A percentile compares a stretch with the other conserved stretches of the same genome.
Conservation (phyloP, 2,888 invertebrate genomes). For the Anthophora plumipes region DNA sequence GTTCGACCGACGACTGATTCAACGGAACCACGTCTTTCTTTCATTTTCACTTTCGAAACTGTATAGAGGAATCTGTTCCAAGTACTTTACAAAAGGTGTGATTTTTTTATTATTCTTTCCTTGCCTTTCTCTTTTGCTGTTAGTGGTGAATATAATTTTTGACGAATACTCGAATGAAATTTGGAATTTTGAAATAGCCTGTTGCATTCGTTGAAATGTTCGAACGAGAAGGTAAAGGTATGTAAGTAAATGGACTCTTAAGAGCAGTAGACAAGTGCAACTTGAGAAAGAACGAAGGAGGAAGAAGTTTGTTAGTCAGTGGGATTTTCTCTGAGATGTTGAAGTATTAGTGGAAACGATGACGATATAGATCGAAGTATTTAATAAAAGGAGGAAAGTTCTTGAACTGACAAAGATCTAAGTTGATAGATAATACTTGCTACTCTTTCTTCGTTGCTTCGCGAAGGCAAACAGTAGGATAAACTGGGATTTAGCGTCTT, state of each 20-base stretch:
- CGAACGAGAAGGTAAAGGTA: background rate
- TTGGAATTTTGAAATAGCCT: constrained; percentile 14
- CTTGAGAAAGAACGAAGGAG: background rate
- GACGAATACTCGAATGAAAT: constrained; percentile 5
- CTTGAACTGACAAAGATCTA: background rate
- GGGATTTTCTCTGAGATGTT: background rate
- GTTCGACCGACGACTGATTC: background rate
- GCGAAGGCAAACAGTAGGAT: background rate
- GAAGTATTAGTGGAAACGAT: constrained; percentile 17
- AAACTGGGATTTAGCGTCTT: background rate
- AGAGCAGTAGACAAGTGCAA: background rate
- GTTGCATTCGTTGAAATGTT: constrained; percentile 40
- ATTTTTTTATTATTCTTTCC: background rate
- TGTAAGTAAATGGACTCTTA: constrained; percentile 20
- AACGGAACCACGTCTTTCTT: background rate
- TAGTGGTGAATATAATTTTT: background rate
- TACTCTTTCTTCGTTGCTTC: background rate
- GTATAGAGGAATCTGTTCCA: background rate
- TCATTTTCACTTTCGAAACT: no score
- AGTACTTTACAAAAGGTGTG: background rate
- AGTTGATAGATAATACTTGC: background rate
- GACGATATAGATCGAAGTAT: constrained; percentile 28
- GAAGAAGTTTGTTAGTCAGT: constrained; percentile 39
- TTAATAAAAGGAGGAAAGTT: constrained; percentile 25
- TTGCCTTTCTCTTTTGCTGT: no score